These are phyloP conservation scores for Campopleginae sp. DNA, from an alignment of 2,888 invertebrate genomes.

Conservation along the genomic window DNA sequence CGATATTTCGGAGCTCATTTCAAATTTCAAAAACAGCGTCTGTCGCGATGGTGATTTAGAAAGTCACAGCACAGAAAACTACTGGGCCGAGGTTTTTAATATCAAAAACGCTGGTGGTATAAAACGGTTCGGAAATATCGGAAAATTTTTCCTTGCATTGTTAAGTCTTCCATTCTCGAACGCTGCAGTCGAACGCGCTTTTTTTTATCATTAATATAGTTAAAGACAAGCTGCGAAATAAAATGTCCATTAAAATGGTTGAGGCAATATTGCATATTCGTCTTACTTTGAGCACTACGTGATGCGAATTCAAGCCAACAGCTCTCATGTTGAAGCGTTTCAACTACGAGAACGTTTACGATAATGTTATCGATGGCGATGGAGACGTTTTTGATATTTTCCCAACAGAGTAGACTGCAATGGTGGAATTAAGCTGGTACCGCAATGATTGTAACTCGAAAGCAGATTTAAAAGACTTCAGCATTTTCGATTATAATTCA, in stretches of 20 bases:
- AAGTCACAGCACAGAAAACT: constrained; percentile 39
- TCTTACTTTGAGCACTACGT: constrained; percentile 10
- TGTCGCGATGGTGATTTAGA: constrained; percentile 24
- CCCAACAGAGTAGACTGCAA: neutral
- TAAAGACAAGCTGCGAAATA: constrained; percentile 50
- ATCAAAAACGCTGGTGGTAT: constrained; percentile 42
- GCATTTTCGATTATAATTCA: neutral
- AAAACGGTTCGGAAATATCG: constrained; percentile 41
- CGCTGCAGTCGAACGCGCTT: constrained; percentile 63
- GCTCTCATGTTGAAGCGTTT: constrained; percentile 24
- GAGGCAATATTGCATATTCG: constrained; percentile 25
- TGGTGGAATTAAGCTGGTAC: neutral
- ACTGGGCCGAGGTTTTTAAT: constrained; percentile 36
- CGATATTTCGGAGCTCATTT: constrained; percentile 9
- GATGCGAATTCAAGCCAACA: constrained; percentile 41
- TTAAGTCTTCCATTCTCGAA: constrained; percentile 66
- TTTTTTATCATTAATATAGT: constrained; percentile 45
- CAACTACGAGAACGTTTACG: constrained; percentile 2
- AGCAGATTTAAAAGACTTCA: neutral
- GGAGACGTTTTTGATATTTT: constrained; percentile 16
- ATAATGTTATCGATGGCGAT: neutral
- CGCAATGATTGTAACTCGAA: neutral
- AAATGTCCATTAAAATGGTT: constrained; percentile 23
- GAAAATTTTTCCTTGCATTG: constrained; percentile 30
- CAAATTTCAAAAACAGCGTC: constrained; percentile 7